These are phyloP conservation scores for Anaspis maculata DNA, from an alignment of 2,888 invertebrate species.

Conservation along the genomic window DNA sequence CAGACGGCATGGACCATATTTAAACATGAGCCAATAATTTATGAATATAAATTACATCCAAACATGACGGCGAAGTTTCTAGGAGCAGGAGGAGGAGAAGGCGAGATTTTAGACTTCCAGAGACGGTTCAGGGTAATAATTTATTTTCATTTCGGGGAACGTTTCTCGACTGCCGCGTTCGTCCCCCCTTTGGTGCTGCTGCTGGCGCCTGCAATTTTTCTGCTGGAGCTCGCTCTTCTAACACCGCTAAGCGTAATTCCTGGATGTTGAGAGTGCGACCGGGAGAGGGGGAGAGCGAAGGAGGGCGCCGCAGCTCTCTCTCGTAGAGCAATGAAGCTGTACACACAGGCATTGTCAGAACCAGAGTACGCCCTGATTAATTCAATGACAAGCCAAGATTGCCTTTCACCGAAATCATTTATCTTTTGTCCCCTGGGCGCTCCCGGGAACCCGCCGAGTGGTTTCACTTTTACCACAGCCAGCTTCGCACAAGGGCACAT, in stretches of 20 bases:
- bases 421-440: slow-evolving; percentile 23
- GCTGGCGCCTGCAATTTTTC: slow-evolving; percentile 12
- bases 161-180: no score
- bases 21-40: slow-evolving; percentile 22
- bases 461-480: slow-evolving; percentile 16
- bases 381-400: slow-evolving; percentile 34
- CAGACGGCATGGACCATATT: no score
- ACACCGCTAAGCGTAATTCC: no score
- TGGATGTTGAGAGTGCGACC: slow-evolving; percentile 12
- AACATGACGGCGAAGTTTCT: slow-evolving; percentile 22
- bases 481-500: no score
- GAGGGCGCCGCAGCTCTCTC: no score
- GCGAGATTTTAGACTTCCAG: slow-evolving; percentile 9
- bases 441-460: slow-evolving; percentile 17
- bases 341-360: slow-evolving; percentile 30
- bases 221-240: slow-evolving; percentile 3
- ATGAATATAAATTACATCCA: slow-evolving; percentile 21
- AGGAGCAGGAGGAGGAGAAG: no score
- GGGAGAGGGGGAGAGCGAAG: no score
- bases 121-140: slow-evolving; percentile 19
- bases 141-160: slow-evolving; percentile 26
- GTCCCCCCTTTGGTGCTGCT: no score
- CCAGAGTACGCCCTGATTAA: slow-evolving; percentile 29
- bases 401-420: slow-evolving; percentile 30
- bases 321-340: slow-evolving; percentile 27